Evolutionary conservation across 1,140 invertebrate species (phyloP).

Genomic region (Drosophila pseudoananassae): DNA sequence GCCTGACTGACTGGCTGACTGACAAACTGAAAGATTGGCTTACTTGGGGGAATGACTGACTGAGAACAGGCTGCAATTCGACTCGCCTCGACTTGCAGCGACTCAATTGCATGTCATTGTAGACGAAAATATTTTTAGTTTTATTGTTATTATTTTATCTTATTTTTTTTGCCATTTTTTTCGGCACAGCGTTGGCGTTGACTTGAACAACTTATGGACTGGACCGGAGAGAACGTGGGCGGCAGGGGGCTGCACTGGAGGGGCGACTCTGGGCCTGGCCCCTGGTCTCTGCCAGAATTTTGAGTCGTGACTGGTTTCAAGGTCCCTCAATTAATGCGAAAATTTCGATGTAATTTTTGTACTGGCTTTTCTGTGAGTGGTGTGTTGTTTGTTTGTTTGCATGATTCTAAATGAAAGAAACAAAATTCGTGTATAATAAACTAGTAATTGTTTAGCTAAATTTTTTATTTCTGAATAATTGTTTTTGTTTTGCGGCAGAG

Average conservation of each 20-base stretch:
- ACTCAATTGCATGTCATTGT: conserved; percentile 81
- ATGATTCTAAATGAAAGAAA: conserved; percentile 65
- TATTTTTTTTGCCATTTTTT: conserved; percentile 49
- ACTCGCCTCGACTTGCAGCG: conserved; percentile 46
- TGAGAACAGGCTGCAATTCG: conserved; percentile 37
- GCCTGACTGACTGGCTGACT: conserved; percentile 11
- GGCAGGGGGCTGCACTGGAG: neutral
- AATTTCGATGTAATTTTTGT: conserved; percentile 73
- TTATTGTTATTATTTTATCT: conserved; percentile 47
- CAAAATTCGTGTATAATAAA: conserved; percentile 78
- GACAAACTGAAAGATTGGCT: conserved; percentile 16
- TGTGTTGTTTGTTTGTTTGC: conserved; percentile 54
- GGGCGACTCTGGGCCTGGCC: conserved; percentile 38
- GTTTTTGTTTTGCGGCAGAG: conserved; percentile 28
- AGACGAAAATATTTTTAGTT: conserved; percentile 64
- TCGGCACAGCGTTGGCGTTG: conserved; percentile 59
- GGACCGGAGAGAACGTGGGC: neutral
- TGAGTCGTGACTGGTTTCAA: conserved; percentile 80
- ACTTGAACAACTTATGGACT: conserved; percentile 61
- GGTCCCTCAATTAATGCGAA: conserved; percentile 80
- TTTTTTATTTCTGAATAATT: conserved; percentile 30
- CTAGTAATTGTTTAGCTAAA: conserved; percentile 72
- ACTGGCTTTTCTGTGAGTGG: conserved; percentile 25
- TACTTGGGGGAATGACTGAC: conserved; percentile 24
- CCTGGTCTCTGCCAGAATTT: conserved; percentile 72